Evolutionary conservation across 2,888 invertebrate species (phyloP).

Genomic region (Meganola albula): DNA sequence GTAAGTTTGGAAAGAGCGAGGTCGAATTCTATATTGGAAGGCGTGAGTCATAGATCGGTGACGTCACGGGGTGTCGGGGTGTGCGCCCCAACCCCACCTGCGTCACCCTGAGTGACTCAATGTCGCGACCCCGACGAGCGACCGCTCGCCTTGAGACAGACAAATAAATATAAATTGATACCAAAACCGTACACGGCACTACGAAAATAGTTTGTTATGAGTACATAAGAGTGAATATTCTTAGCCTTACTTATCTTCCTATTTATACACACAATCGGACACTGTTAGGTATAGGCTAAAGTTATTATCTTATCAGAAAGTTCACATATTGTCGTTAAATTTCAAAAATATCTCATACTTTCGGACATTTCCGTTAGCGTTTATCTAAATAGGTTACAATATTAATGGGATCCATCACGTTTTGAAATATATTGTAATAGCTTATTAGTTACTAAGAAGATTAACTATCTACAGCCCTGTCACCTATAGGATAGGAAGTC

Average conservation of each 20-base stretch:
- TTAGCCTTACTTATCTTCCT: too few species aligned
- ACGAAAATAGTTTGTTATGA: slow-evolving; percentile 2
- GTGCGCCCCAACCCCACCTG: slow-evolving; percentile 44
- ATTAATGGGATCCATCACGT: too few species aligned
- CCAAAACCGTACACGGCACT: slow-evolving; percentile 25
- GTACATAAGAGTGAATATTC: too few species aligned
- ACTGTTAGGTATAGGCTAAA: not conserved
- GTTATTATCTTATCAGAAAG: slow-evolving; percentile 8
- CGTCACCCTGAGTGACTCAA: slow-evolving; percentile 55
- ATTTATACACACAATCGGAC: too few species aligned
- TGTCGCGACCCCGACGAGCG: slow-evolving; percentile 37
- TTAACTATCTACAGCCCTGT: too few species aligned
- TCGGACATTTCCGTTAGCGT: slow-evolving; percentile 14
- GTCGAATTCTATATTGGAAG: slow-evolving; percentile 40
- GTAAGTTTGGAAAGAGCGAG: slow-evolving; percentile 25
- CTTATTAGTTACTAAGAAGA: slow-evolving; percentile 2
- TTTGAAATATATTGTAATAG: too few species aligned
- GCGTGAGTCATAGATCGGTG: slow-evolving; percentile 50
- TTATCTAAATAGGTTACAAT: slow-evolving; percentile 24
- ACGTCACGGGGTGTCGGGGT: slow-evolving; percentile 57
- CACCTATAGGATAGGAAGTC: too few species aligned
- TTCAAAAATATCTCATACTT: slow-evolving; percentile 16
- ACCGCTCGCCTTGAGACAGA: slow-evolving; percentile 33
- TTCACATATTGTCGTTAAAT: slow-evolving; percentile 9
- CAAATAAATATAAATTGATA: slow-evolving; percentile 41